A percentile compares a stretch with the other conserved stretches of the same genome.
These are phyloP conservation scores for Agonopterix heracliana DNA, from an alignment of 2,888 invertebrate species.

Conservation along the genomic window DNA sequence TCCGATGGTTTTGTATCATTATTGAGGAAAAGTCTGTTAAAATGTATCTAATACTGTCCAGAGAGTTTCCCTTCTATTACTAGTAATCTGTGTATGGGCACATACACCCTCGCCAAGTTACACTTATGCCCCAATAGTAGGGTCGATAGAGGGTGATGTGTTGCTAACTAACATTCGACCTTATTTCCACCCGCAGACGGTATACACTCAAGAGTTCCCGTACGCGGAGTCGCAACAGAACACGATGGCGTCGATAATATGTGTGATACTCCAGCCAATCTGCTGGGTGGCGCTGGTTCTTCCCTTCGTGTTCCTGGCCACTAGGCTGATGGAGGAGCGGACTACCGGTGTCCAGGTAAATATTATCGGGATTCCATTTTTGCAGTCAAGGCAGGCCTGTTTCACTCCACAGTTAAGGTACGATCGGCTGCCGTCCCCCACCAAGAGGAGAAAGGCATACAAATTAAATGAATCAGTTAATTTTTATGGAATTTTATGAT, in stretches of 20 bases:
- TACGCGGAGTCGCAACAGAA: conserved; percentile 31
- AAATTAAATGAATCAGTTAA: no score
- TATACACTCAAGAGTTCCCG: conserved; percentile 74
- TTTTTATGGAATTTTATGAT: no score
- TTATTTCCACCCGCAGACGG: conserved; percentile 24
- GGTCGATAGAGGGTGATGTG: not conserved
- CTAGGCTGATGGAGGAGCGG: conserved; percentile 43
- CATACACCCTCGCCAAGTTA: not conserved
- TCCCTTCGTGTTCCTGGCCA: conserved; percentile 58
- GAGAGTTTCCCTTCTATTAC: no score
- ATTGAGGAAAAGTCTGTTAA: no score
- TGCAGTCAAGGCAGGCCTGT: not conserved
- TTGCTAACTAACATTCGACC: not conserved
- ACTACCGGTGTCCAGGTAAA: conserved; percentile 41
- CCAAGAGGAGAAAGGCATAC: no score
- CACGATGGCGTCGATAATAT: conserved; percentile 9
- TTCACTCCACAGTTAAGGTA: no score
- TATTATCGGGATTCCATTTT: conserved; percentile 1
- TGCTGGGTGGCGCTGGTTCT: conserved; percentile 51
- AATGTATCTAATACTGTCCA: no score
- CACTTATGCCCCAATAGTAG: not conserved
- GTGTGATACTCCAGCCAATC: conserved; percentile 8
- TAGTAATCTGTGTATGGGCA: no score
- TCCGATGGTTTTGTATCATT: no score
- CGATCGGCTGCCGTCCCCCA: no score